Evolutionary conservation across 1,140 invertebrate species (phyloP), one percentile per base, ranked within the genome.

Genomic region (Phocides pigmalion): DNA sequence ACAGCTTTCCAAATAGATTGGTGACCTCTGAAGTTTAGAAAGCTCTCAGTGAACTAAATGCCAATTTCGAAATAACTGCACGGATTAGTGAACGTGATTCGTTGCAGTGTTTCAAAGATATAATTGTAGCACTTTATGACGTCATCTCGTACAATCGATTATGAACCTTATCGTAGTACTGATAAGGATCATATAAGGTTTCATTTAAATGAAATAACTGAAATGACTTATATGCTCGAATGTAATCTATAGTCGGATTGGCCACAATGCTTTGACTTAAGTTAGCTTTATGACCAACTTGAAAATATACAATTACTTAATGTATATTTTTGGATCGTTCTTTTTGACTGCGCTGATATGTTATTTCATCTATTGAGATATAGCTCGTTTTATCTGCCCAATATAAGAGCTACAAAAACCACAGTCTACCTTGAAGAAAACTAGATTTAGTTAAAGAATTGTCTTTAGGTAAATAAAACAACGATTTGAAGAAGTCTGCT

Each of bases 61-160:
- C 25, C 47, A 50, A 50, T 50, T 50, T 50, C 47, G 25, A 35
- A 50, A 50, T 35, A 50, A 50, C 47, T 50, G 25, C 25, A 50
- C 22, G 25, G 47, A 50, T 50, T 50, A 50, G 44, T 20, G 44
- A 46, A 22, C 19, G 9, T 46, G 19, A 22, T n/a, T 46, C 19
- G 16, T 4, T n/a, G 42, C 20, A n/a, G 19, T 44, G 17, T 46
- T 46, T 20, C 11, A 46, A 20, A 22, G n/a, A 46, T 46, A 20
- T 46, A 22, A 46, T 44, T 20, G 42, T n/a, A 46, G 42, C 42
- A 46, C n/a, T 46, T 46, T 9, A 17, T 12, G 17, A 25, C 6
- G 12, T 9, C 3, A 25, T 19, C 0, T 16, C 5, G 15, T 11
- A 14, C 41, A 17, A 17, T 17, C 16, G 6, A 44, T 19, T 44